Evolutionary conservation across 2,113 vertebrate genomes (phyloP).

Genomic region (Trichomycterus rosablanca): DNA sequence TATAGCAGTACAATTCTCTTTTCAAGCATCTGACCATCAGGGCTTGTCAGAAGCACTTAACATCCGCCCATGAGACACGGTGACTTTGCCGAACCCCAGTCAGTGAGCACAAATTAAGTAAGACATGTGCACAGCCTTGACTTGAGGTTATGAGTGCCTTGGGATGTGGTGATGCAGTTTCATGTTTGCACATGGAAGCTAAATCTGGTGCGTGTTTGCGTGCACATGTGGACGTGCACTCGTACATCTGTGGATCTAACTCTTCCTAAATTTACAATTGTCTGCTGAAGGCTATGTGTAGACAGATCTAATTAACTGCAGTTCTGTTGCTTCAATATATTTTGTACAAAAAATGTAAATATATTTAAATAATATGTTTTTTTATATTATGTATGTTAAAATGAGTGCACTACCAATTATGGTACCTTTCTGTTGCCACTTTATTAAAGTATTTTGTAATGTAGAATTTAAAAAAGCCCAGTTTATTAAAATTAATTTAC

Average conservation of each 20-base stretch:
- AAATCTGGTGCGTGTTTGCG: not conserved
- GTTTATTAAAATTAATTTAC: too few relatives aligned
- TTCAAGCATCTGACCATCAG: constrained; percentile 32
- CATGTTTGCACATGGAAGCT: not conserved
- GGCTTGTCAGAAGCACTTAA: constrained; percentile 52
- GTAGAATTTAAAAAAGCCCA: too few relatives aligned
- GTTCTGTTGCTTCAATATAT: too few relatives aligned
- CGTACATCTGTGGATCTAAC: too few relatives aligned
- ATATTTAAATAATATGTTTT: too few relatives aligned
- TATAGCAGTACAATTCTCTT: constrained; percentile 3
- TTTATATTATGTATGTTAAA: too few relatives aligned
- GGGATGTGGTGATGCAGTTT: constrained; percentile 2
- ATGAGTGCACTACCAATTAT: too few relatives aligned
- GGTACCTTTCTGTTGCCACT: too few relatives aligned
- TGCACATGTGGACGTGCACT: not conserved
- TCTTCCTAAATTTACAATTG: too few relatives aligned
- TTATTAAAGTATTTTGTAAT: too few relatives aligned
- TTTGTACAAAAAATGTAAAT: too few relatives aligned
- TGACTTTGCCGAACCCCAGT: constrained; percentile 36
- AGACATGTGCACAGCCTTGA: constrained; percentile 46
- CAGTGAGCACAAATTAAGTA: constrained; percentile 45
- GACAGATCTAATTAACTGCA: too few relatives aligned
- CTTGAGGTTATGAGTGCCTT: constrained; percentile 19
- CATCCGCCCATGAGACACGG: constrained; percentile 33
- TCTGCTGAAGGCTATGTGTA: not conserved